Percentiles rank a stretch among this genome's conserved stretches.
Conservation (phyloP, 1,140 invertebrate species). For the Plutomurus gul region DNA sequence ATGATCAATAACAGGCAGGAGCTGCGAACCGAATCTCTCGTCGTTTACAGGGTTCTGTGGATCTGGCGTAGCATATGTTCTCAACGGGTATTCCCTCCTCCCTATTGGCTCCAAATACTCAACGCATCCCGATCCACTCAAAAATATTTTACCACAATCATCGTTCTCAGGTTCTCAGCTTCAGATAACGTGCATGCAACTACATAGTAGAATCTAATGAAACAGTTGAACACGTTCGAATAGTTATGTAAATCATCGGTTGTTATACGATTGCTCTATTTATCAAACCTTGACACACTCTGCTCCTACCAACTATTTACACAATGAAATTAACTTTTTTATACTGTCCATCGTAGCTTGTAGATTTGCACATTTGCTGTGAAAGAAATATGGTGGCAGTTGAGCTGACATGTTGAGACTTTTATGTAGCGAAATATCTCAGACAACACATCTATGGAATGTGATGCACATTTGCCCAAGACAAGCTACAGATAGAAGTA, state of each 20-base stretch:
- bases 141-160: conserved; percentile 3
- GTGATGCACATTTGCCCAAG: too few relatives aligned
- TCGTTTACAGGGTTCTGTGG: background rate
- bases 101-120: conserved; percentile 28
- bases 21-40: conserved; percentile 30
- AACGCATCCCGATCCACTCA: background rate
- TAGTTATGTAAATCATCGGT: too few relatives aligned
- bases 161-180: too few relatives aligned
- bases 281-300: too few relatives aligned
- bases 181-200: background rate
- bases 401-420: background rate
- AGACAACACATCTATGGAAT: conserved; percentile 31
- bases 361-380: too few relatives aligned
- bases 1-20: conserved; percentile 27
- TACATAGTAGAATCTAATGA: too few relatives aligned
- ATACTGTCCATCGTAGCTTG: too few relatives aligned
- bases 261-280: too few relatives aligned
- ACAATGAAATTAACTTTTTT: too few relatives aligned
- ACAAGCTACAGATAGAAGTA: too few relatives aligned
- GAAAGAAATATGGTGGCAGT: conserved; percentile 23
- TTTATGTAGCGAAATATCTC: conserved; percentile 26
- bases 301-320: too few relatives aligned
- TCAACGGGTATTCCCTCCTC: conserved; percentile 21
- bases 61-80: conserved; percentile 26
- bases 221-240: too few relatives aligned